Conservation (phyloP, 2,888 invertebrate species). For the Netelia fuscicornis region DNA sequence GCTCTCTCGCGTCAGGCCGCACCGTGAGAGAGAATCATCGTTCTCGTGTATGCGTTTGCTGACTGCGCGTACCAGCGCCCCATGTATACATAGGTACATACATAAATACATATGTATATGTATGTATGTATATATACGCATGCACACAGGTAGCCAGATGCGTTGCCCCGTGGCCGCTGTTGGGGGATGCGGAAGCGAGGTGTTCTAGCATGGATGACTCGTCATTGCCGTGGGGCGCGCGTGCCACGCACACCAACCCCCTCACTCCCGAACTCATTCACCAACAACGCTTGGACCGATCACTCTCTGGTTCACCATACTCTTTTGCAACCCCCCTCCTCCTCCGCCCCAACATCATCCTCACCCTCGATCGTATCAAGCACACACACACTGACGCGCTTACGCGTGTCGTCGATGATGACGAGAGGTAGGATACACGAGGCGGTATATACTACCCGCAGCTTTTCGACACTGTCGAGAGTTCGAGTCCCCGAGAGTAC, state of each 20-base stretch:
- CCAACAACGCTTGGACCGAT: slow-evolving; percentile 24
- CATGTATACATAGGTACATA: not conserved
- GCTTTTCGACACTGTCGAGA: slow-evolving; percentile 55
- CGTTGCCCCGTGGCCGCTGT: slow-evolving; percentile 60
- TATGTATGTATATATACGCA: not conserved
- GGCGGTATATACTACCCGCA: slow-evolving; percentile 22
- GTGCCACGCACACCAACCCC: slow-evolving; percentile 80
- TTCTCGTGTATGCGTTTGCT: slow-evolving; percentile 36
- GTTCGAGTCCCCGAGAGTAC: slow-evolving; percentile 44
- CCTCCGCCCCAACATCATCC: not conserved
- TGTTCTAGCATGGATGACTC: slow-evolving; percentile 84
- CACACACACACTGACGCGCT: not conserved
- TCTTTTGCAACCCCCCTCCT: slow-evolving; percentile 1
- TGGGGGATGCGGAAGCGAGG: slow-evolving; percentile 77
- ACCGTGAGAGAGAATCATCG: slow-evolving; percentile 34
- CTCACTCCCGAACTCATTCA: slow-evolving; percentile 4
- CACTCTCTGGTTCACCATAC: slow-evolving; percentile 9
- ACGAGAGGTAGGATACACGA: slow-evolving; percentile 11
- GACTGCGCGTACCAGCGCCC: slow-evolving; percentile 16
- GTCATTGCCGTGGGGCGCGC: slow-evolving; percentile 85
- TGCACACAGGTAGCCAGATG: slow-evolving; percentile 38
- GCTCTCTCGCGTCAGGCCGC: too few relatives aligned
- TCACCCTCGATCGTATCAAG: not conserved
- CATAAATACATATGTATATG: too few relatives aligned
- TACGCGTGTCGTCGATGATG: slow-evolving; percentile 28